These are phyloP conservation scores for Platycnemis pennipes DNA, from an alignment of 2,888 invertebrate species.

Conservation along the genomic window DNA sequence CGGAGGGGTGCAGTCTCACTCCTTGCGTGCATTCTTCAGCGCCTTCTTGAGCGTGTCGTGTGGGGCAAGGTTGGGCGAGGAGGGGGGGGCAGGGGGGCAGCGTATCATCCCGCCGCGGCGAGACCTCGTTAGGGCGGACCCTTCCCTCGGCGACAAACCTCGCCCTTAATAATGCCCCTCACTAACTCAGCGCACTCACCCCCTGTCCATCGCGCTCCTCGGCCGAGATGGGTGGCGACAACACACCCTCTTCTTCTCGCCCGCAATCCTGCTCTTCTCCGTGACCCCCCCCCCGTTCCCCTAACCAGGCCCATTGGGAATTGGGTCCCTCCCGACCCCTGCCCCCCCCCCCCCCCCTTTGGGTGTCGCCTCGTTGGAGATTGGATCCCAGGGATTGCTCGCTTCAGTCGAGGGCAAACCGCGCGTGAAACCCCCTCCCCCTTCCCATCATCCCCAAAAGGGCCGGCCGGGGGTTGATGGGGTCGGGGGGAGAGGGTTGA, in stretches of 20 bases:
- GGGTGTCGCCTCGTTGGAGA: background rate
- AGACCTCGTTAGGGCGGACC: no score
- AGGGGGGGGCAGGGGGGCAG: no score
- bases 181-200: background rate
- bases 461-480: background rate
- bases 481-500: background rate
- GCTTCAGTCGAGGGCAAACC: slow-evolving; percentile 35
- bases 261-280: background rate
- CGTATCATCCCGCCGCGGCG: no score
- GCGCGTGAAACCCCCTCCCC: background rate
- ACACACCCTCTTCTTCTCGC: background rate
- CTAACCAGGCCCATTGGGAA: no score
- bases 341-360: background rate
- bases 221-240: background rate
- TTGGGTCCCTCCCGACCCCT: background rate
- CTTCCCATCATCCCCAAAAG: background rate
- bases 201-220: background rate
- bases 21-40: no score
- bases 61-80: no score
- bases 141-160: background rate
- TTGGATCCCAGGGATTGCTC: background rate
- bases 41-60: no score
- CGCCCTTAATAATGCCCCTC: background rate
- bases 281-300: background rate
- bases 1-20: no score